phyloP scores from a whole-genome alignment of 1,140 invertebrate species.

The Saccostrea cuccullata region DNA sequence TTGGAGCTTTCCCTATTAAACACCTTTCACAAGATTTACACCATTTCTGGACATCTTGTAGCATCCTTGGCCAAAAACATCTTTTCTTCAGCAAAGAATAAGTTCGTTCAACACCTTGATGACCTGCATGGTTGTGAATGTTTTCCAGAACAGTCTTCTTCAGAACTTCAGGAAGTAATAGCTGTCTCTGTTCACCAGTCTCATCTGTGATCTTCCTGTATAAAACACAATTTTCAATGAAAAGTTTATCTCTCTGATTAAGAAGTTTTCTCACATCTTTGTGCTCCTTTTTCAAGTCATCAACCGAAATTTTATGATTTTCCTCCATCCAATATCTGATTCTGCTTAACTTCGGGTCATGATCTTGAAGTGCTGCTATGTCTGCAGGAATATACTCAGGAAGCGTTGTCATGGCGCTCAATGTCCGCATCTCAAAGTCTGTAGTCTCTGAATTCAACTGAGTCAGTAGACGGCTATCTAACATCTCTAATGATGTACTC shows the following conservation, averaged over 20 bases:
- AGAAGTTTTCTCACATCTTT: constrained; percentile 14
- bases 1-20: background rate
- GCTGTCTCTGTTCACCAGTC: background rate
- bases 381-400: constrained; percentile 33
- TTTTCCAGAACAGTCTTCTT: background rate
- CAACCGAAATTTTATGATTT: background rate
- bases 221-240: background rate
- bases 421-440: background rate
- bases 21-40: too few species aligned
- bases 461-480: background rate
- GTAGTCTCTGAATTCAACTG: background rate
- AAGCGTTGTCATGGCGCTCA: constrained; percentile 35
- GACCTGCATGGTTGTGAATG: constrained; percentile 26
- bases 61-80: background rate
- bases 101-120: constrained; percentile 26
- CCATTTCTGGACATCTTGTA: too few species aligned
- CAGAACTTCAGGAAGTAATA: background rate
- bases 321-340: constrained; percentile 12
- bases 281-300: too few species aligned
- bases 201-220: background rate
- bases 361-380: constrained; percentile 23
- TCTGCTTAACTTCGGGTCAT: constrained; percentile 34
- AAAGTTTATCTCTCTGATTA: constrained; percentile 1
- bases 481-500: too few species aligned
- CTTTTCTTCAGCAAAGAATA: background rate